Base-by-base conservation (phyloP, 2,797 vertebrate species). In the Platyrinchus mystaceus region DNA sequence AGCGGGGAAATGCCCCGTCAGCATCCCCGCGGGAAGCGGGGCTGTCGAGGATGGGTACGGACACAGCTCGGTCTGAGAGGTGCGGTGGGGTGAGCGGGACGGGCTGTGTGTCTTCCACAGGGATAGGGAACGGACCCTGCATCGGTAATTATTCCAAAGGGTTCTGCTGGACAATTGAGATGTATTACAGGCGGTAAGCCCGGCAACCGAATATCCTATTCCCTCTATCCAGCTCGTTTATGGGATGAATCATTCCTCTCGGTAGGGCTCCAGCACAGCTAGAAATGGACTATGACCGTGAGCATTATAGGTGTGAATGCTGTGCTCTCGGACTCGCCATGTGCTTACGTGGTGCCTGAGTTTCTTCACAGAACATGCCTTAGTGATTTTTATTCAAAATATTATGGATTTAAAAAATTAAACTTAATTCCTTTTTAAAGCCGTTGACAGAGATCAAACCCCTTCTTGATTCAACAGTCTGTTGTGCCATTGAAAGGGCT, bases 281-380 rank as follows among this genome's bases (percentile, higher is more conserved):
- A 4, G 70, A 27, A 46, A n/a, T 3, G 2, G 21, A 34, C 1
- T 36, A 2, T 0, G 28, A 13, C 67, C 13, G 12, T 7, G 3
- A 36, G 53, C 55, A 2, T 30, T 14, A 2, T 10, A 18, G 55
- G 43, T 43, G 66, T 22, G 34, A 37, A 8, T 7, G 14, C 46
- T 18, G 24, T 2, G 24, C 43, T 28, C 20, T 2, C 18, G 44
- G n/a, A 17, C 17, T 60, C 5, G 2, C 37, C 3, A 0, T 3
- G 32, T 43, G 2, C 64, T 12, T 4, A 1, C 15, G 39, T 8
- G 46, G 9, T 17, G 28, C 43, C 34, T 41, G 50, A 22, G 23
- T 52, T 76, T 49, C 59, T 78, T 78, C 39, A 18, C 44, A n/a
- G 19, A 58, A 68, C 8, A 5, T 6, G 14, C n/a, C 24, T 46